Evolutionary conservation across 1,140 invertebrate genomes (phyloP).

Genomic region (Archegozetes longisetosus): DNA sequence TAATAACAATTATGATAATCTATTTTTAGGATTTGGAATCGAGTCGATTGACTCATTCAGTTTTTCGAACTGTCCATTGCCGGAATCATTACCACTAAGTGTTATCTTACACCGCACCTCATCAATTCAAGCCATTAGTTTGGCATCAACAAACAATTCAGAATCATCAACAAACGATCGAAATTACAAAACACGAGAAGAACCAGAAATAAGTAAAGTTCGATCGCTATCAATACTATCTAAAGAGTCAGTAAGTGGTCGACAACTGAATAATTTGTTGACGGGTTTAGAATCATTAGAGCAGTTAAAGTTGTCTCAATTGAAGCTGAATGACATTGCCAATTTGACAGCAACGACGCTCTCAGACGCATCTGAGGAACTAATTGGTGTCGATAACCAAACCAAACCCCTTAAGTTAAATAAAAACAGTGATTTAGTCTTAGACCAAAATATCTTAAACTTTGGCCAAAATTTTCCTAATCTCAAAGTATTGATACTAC

Average conservation of each 20-base stretch:
- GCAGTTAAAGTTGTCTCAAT: slow-evolving; percentile 4
- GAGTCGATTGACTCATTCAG: slow-evolving; percentile 11
- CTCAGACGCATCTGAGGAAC: neutral
- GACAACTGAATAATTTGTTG: slow-evolving; percentile 4
- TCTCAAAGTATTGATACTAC: neutral
- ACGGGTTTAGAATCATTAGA: slow-evolving; percentile 8
- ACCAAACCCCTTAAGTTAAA: slow-evolving; percentile 1
- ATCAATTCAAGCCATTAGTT: neutral
- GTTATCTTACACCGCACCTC: slow-evolving; percentile 7
- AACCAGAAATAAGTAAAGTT: neutral
- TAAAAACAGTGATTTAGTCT: neutral
- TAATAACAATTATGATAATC: neutral
- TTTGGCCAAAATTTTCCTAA: slow-evolving; percentile 6
- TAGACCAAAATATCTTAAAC: slow-evolving; percentile 6
- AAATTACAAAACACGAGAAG: neutral
- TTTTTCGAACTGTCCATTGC: slow-evolving; percentile 2
- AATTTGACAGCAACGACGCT: neutral
- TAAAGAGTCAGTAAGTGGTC: neutral
- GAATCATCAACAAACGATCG: neutral
- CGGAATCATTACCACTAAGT: slow-evolving; percentile 5
- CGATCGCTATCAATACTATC: neutral
- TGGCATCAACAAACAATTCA: neutral
- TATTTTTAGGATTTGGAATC: slow-evolving; percentile 3
- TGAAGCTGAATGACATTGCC: slow-evolving; percentile 2
- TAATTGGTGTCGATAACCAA: neutral